These are phyloP conservation scores for Campoletis sonorensis DNA, from an alignment of 1,140 invertebrate species.

Conservation along the genomic window DNA sequence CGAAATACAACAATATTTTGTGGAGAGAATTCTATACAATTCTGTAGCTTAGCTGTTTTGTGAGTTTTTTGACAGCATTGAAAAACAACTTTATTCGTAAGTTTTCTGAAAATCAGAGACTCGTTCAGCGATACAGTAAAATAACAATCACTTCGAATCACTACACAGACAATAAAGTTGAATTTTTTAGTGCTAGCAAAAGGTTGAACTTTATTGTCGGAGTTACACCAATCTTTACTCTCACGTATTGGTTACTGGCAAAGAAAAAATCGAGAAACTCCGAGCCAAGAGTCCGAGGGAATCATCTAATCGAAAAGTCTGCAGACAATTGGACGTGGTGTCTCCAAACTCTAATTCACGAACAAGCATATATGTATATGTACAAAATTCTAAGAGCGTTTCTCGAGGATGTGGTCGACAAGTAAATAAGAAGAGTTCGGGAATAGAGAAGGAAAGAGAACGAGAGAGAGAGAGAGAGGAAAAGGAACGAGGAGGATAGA, in stretches of 20 bases:
- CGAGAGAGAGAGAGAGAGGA: no score
- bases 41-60: no score
- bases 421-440: background rate
- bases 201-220: background rate
- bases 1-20: no score
- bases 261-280: constrained; percentile 21
- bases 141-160: no score
- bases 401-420: background rate
- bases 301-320: constrained; percentile 21
- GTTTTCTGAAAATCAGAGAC: no score
- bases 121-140: no score
- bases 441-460: constrained; percentile 25
- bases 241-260: background rate
- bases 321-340: background rate
- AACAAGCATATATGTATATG: background rate
- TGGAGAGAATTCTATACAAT: no score
- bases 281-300: background rate
- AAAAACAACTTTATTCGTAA: no score
- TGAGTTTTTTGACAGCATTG: no score
- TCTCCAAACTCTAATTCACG: constrained; percentile 24
- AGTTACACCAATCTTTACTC: background rate
- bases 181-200: background rate
- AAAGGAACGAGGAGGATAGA: constrained; percentile 42
- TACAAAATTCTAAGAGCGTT: background rate
- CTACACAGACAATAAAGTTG: no score